Base-by-base conservation (phyloP, 2,888 invertebrate genomes). In the Tyria jacobaeae region DNA sequence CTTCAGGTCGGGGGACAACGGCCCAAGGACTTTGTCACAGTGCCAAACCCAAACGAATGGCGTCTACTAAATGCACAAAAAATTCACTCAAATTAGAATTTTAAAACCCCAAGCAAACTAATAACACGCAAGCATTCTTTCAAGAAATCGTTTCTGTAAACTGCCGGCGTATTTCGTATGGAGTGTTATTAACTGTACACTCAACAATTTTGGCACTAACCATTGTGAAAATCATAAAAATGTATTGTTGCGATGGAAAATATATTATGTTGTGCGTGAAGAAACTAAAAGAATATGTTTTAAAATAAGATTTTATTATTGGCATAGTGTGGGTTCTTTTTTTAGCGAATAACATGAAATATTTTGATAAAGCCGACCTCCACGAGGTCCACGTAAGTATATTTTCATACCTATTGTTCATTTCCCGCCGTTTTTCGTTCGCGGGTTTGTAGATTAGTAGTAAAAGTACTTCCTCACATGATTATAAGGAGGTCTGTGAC, bases 191-290 rank as follows among this genome's bases (percentile, higher is more conserved):
- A 17, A 63, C 44, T 51, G 24, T 35, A 21, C 14, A 14, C 51
- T 35, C 24, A 24, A 35, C n/a, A 53, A 39, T 53, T 53, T 53
- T 53, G 39, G 59, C 70, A 63, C 60, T 65, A 60, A 63, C 55
- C 68, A 65, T 65, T 62, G 59, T 64, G 54, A 51, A 54, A 63
- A 63, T 65, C 62, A 70, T 68, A 63, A 65, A 49, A 54, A 64
- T 62, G 27, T 31, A 2, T 27, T 4, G 3, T 39, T 60, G 12
- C 49, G 34, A 9, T 15, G 61, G 60, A 52, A 62, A 62, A 73
- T 68, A 73, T 65, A 72, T 68, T 65, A 62, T 59, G 57, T 73
- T 57, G 49, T 63, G 55, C 25, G 9, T 50, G 47, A 53, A 17
- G 48, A 59, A 54, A 63, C 52, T 69, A 62, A 69, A 63, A 27